A percentile compares a stretch with the other conserved stretches of the same genome.
Evolutionary conservation across 2,797 vertebrate genomes (phyloP).

Genomic region (Gobionotothen gibberifrons): DNA sequence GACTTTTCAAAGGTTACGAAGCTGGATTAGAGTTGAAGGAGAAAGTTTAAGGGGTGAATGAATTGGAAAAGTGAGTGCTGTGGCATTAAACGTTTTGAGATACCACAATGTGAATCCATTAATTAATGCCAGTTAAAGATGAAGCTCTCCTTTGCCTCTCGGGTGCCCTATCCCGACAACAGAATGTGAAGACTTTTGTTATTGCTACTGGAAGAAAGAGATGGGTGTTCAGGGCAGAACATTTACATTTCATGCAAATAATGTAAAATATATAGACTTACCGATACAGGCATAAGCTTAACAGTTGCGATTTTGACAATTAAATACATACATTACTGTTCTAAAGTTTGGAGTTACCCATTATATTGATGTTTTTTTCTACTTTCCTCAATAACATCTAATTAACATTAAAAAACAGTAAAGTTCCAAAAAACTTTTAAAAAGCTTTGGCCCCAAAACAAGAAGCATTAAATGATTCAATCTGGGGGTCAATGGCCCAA

Average conservation of each 20-base stretch:
- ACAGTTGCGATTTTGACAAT: not conserved
- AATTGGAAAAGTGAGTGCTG: not conserved
- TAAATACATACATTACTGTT: not conserved
- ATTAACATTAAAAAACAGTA: too few relatives aligned
- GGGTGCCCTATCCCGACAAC: slow-evolving; percentile 10
- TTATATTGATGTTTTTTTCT: too few relatives aligned
- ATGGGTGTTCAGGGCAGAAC: not conserved
- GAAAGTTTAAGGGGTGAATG: not conserved
- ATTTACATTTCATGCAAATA: not conserved
- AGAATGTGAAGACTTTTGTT: slow-evolving; percentile 14
- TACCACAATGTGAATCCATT: slow-evolving; percentile 1
- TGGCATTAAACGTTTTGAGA: slow-evolving; percentile 19
- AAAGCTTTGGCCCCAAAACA: too few relatives aligned
- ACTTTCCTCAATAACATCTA: too few relatives aligned
- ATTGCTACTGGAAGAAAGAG: slow-evolving; percentile 6
- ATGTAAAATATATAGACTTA: not conserved
- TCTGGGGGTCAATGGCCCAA: too few relatives aligned
- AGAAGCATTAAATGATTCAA: too few relatives aligned
- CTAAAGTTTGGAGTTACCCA: too few relatives aligned
- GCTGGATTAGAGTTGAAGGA: not conserved
- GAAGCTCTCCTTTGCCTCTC: not conserved
- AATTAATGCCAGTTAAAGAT: slow-evolving; percentile 42
- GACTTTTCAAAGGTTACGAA: slow-evolving; percentile 35
- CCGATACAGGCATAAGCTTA: not conserved
- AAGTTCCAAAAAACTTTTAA: too few relatives aligned